These are phyloP conservation scores for Labeo catla DNA, from an alignment of 2,113 vertebrate species.

Conservation along the genomic window DNA sequence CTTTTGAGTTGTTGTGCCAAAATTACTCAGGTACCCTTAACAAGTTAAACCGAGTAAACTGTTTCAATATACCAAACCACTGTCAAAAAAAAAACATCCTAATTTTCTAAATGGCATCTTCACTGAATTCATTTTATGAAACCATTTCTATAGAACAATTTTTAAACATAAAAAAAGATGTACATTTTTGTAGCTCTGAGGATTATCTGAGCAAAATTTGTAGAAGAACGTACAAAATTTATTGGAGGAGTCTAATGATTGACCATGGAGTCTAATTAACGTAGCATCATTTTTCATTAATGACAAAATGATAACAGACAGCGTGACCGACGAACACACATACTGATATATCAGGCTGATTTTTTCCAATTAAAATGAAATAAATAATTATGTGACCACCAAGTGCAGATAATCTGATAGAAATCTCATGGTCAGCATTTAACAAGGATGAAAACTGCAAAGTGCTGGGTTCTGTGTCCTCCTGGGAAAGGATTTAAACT, in stretches of 20 bases:
- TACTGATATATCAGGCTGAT: not conserved
- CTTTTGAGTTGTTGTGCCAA: not conserved
- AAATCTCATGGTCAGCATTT: conserved; percentile 9
- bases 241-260: not conserved
- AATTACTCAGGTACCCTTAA: not conserved
- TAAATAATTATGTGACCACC: not conserved
- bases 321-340: not conserved
- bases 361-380: not conserved
- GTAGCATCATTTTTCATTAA: not conserved
- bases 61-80: not conserved
- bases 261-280: no score
- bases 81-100: not conserved
- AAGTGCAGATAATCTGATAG: not conserved
- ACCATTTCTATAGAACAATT: not conserved
- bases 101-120: not conserved
- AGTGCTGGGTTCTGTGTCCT: not conserved
- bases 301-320: not conserved
- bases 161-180: not conserved
- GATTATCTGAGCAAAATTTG: not conserved
- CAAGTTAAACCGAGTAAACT: not conserved
- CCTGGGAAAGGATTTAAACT: not conserved
- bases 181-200: not conserved
- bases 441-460: conserved; percentile 22
- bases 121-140: not conserved
- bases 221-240: not conserved